Percentiles rank a stretch among this genome's conserved stretches.
phyloP scores from a whole-genome alignment of 2,888 invertebrate genomes.

The Lepeophtheirus nordmannii region DNA sequence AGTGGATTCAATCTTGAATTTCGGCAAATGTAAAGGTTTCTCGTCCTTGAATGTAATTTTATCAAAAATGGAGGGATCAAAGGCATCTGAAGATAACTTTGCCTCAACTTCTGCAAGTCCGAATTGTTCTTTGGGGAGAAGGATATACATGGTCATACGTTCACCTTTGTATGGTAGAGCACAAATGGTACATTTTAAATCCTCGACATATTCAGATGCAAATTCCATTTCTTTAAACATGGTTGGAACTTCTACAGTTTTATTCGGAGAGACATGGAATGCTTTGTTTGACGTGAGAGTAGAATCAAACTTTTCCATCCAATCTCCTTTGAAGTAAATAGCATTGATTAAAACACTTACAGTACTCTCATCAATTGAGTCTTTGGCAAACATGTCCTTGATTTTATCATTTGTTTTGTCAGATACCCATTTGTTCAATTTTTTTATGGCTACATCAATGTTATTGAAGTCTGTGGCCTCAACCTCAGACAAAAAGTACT shows the following conservation, averaged over 20 bases:
- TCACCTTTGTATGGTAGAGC: slow-evolving; percentile 54
- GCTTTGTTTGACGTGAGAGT: slow-evolving; percentile 53
- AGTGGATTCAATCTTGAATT: slow-evolving; percentile 60
- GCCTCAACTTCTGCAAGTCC: slow-evolving; percentile 1
- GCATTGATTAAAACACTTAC: slow-evolving; percentile 63
- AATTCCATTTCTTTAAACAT: slow-evolving; percentile 35
- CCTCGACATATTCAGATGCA: slow-evolving; percentile 41
- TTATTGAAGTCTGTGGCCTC: slow-evolving; percentile 44
- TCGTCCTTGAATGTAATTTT: slow-evolving; percentile 28
- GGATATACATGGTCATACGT: slow-evolving; percentile 54
- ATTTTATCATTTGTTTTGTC: slow-evolving; percentile 59
- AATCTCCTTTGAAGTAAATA: slow-evolving; percentile 67
- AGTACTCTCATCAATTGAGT: slow-evolving; percentile 42
- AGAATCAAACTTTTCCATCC: slow-evolving; percentile 54
- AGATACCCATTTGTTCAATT: slow-evolving; percentile 63
- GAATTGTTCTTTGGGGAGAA: slow-evolving; percentile 48
- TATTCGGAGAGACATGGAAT: slow-evolving; percentile 54
- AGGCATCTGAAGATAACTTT: too few species aligned
- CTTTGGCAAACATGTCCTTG: slow-evolving; percentile 47
- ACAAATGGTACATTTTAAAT: slow-evolving; percentile 56
- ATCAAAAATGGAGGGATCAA: too few species aligned
- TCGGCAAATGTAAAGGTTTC: slow-evolving; percentile 47
- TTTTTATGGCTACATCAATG: slow-evolving; percentile 43
- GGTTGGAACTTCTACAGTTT: slow-evolving; percentile 59
- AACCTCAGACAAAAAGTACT: slow-evolving; percentile 13